Evolutionary conservation across 2,888 invertebrate genomes (phyloP).

Genomic region (Drosophila nr. fundita): DNA sequence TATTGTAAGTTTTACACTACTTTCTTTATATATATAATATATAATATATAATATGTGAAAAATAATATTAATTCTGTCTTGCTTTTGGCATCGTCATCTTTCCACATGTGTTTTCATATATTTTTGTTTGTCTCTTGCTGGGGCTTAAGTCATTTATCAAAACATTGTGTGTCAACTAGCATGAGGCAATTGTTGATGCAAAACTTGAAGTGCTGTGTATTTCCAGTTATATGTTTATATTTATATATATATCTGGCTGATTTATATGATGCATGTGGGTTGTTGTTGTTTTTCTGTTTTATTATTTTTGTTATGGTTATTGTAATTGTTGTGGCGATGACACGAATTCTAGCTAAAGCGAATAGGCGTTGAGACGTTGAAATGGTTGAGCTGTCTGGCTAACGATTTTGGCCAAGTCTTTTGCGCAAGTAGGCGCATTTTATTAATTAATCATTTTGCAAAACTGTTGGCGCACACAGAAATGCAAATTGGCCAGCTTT

Average conservation of each 20-base stretch:
- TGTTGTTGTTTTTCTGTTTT: slow-evolving; percentile 12
- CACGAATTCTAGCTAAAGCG: slow-evolving; percentile 49
- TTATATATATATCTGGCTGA: not conserved
- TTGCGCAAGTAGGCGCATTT: slow-evolving; percentile 63
- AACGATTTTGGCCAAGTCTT: slow-evolving; percentile 16
- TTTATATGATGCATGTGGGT: slow-evolving; percentile 16
- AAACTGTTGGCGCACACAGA: slow-evolving; percentile 44
- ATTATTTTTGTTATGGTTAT: slow-evolving; percentile 9
- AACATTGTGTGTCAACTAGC: slow-evolving; percentile 49
- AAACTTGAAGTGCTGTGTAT: not conserved
- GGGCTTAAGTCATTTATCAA: slow-evolving; percentile 63
- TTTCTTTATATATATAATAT: slow-evolving; percentile 4
- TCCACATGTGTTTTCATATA: slow-evolving; percentile 33
- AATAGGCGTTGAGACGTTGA: slow-evolving; percentile 38
- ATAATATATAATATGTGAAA: slow-evolving; percentile 16
- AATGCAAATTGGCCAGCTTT: slow-evolving; percentile 58
- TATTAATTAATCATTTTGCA: slow-evolving; percentile 67
- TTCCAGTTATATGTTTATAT: not conserved
- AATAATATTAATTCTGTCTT: slow-evolving; percentile 25
- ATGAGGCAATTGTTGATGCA: slow-evolving; percentile 53
- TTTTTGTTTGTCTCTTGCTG: slow-evolving; percentile 32
- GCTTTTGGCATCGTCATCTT: slow-evolving; percentile 43
- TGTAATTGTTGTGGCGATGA: slow-evolving; percentile 41
- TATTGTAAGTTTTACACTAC: not conserved
- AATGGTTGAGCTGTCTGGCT: slow-evolving; percentile 34